phyloP scores from a whole-genome alignment of 2,113 vertebrate species.

The Alethe diademata region DNA sequence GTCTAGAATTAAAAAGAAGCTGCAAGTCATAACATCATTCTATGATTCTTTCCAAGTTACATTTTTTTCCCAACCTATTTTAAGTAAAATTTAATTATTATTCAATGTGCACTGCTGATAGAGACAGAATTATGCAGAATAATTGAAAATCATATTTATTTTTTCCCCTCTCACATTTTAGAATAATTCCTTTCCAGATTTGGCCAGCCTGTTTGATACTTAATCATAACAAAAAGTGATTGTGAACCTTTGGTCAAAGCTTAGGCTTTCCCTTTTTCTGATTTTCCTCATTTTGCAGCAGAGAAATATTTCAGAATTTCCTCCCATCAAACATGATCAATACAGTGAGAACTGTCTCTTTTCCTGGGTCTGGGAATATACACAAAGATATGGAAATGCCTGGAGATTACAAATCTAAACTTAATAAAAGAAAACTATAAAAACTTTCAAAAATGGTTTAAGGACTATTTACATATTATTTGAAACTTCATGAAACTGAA shows the following conservation, averaged over 20 bases:
- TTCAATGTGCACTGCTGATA: neutral
- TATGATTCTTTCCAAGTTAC: neutral
- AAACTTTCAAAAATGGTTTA: neutral
- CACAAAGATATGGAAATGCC: neutral
- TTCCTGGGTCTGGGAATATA: neutral
- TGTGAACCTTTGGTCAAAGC: neutral
- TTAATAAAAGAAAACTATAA: neutral
- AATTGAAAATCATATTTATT: neutral
- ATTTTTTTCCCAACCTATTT: neutral
- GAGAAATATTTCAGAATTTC: neutral
- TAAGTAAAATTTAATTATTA: neutral
- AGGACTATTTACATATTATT: neutral
- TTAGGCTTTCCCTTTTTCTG: neutral
- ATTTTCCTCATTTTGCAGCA: neutral
- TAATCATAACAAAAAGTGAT: neutral
- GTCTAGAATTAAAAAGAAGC: neutral
- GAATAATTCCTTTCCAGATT: neutral
- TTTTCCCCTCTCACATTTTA: neutral
- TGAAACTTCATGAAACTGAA: neutral
- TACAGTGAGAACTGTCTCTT: neutral
- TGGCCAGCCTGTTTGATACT: neutral
- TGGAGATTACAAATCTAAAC: neutral
- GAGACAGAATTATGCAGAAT: neutral
- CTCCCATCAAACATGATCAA: neutral
- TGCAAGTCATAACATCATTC: accelerated